Conservation (phyloP, 1,140 invertebrate species). For the Drosophila novamexicana region DNA sequence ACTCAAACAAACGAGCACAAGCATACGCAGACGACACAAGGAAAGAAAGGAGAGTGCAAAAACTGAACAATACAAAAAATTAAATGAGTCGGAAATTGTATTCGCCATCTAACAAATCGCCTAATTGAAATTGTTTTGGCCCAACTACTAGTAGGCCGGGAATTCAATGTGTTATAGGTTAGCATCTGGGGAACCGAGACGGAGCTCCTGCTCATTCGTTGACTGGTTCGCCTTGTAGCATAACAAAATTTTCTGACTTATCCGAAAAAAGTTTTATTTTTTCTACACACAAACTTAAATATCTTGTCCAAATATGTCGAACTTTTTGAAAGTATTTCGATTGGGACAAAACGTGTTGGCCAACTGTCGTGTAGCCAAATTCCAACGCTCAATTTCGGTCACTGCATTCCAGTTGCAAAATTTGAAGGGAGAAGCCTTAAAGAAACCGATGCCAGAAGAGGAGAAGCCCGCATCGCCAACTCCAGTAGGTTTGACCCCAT, state of each 20-base stretch:
- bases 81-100: constrained; percentile 6
- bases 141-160: constrained; percentile 2
- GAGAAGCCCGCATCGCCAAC: neutral
- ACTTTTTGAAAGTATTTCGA: constrained; percentile 21
- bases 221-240: constrained; percentile 18
- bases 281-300: constrained; percentile 1
- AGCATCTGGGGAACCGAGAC: neutral
- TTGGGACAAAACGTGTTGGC: constrained; percentile 5
- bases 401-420: constrained; percentile 23
- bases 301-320: constrained; percentile 21
- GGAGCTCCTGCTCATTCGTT: constrained; percentile 9
- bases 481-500: neutral
- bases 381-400: constrained; percentile 16
- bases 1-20: constrained; percentile 8
- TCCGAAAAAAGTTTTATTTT: constrained; percentile 3
- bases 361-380: constrained; percentile 4
- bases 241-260: constrained; percentile 23
- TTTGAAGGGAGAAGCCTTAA: constrained; percentile 12
- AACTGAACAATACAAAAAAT: constrained; percentile 9
- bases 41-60: constrained; percentile 8
- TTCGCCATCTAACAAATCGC: neutral
- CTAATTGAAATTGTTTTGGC: neutral
- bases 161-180: neutral
- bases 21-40: constrained; percentile 2
- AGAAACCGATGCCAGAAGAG: neutral